These are phyloP conservation scores for Astyanax mexicanus DNA, from an alignment of 2,797 vertebrate species.

Conservation along the genomic window DNA sequence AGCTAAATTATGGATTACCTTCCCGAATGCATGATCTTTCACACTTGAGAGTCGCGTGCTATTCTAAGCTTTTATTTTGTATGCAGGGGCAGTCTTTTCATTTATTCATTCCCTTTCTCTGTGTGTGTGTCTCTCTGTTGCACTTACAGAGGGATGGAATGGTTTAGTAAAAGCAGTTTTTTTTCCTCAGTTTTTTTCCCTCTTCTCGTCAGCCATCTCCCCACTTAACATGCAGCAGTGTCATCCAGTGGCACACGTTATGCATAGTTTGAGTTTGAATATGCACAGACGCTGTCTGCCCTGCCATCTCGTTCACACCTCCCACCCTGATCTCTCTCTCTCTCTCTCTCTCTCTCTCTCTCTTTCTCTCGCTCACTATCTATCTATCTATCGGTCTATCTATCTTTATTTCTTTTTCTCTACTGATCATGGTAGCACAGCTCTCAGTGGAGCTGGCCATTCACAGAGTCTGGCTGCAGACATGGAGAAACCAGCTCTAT, in stretches of 20 bases:
- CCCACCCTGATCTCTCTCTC: not conserved
- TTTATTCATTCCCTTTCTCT: slow-evolving; percentile 36
- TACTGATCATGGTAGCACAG: slow-evolving; percentile 16
- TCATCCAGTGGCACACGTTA: slow-evolving; percentile 22
- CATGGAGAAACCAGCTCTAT: slow-evolving; percentile 22
- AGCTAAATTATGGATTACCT: slow-evolving; percentile 39
- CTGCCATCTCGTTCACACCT: not conserved
- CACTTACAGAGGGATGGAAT: slow-evolving; percentile 10
- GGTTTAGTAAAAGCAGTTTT: slow-evolving; percentile 15
- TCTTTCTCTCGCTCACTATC: no score
- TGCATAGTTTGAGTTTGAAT: slow-evolving; percentile 39
- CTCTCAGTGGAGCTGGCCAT: slow-evolving; percentile 31
- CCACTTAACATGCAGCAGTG: slow-evolving; percentile 43
- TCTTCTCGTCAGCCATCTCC: slow-evolving; percentile 22
- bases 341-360: not conserved
- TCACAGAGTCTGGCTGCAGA: slow-evolving; percentile 29
- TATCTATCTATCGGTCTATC: no score
- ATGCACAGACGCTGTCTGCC: not conserved
- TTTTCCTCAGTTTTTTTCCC: not conserved
- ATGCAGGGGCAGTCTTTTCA: slow-evolving; percentile 33
- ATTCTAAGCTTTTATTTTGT: slow-evolving; percentile 25
- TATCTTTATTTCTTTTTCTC: not conserved
- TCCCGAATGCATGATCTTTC: slow-evolving; percentile 49
- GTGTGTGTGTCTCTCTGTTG: no score
- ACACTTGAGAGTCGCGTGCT: slow-evolving; percentile 12